Evolutionary conservation across 1,140 invertebrate species (phyloP).

Genomic region (Conus betulinus): DNA sequence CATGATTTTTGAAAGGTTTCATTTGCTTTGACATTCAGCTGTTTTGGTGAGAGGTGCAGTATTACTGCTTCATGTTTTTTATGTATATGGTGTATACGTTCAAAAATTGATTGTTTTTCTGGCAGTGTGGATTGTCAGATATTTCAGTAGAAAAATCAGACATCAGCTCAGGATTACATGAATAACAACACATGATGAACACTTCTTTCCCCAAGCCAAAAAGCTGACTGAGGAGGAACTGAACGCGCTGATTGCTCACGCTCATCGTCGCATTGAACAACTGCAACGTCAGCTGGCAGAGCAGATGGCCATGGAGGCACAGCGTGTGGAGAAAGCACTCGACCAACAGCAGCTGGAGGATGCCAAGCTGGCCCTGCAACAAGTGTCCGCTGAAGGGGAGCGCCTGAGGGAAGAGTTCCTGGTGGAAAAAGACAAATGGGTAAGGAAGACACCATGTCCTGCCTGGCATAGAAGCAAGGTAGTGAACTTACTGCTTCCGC

Average conservation of each 20-base stretch:
- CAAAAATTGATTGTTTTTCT: no score
- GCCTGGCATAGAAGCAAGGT: no score
- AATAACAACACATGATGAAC: background rate
- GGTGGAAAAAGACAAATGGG: slow-evolving; percentile 70
- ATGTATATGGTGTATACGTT: no score
- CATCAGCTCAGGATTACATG: no score
- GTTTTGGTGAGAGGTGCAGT: no score
- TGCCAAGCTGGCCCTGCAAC: slow-evolving; percentile 56
- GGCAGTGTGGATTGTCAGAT: no score
- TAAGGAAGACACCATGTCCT: slow-evolving; percentile 28
- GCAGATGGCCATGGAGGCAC: slow-evolving; percentile 72
- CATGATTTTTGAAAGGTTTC: no score
- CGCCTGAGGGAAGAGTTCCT: slow-evolving; percentile 62
- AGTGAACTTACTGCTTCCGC: no score
- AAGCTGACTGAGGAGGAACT: slow-evolving; percentile 77
- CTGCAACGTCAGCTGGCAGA: slow-evolving; percentile 77
- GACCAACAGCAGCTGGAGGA: slow-evolving; percentile 69
- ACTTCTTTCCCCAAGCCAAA: slow-evolving; percentile 55
- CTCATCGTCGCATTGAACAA: slow-evolving; percentile 78
- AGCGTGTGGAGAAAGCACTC: slow-evolving; percentile 67
- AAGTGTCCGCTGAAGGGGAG: slow-evolving; percentile 58
- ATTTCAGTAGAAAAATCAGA: no score
- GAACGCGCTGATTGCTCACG: slow-evolving; percentile 78
- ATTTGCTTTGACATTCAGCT: no score
- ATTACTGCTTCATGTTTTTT: no score